Conservation (phyloP, 2,888 invertebrate genomes). For the Resseliella maxima region DNA sequence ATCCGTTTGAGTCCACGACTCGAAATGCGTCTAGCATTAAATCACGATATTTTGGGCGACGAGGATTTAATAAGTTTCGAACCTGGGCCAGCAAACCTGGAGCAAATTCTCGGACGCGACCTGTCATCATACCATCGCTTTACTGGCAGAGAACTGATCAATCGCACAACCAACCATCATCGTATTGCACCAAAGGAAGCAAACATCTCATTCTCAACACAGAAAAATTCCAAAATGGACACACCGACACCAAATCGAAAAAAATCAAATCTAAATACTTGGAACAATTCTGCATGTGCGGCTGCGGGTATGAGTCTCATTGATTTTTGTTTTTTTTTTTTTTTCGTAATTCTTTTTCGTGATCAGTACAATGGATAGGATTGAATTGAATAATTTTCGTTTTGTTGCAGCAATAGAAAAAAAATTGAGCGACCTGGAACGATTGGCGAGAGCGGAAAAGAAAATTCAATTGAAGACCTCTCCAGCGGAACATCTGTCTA, state of each 20-base stretch:
- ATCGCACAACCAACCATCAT: constrained; percentile 65
- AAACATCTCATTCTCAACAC: constrained; percentile 67
- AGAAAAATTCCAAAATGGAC: constrained; percentile 69
- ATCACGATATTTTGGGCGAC: constrained; percentile 71
- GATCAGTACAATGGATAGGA: no score
- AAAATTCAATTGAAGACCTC: constrained; percentile 69
- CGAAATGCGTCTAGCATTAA: constrained; percentile 75
- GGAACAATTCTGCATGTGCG: constrained; percentile 77
- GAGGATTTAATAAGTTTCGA: constrained; percentile 68
- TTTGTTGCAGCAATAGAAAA: constrained; percentile 65
- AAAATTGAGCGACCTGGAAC: constrained; percentile 73
- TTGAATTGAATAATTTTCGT: neutral
- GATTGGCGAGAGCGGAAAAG: constrained; percentile 71
- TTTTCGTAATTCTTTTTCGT: neutral
- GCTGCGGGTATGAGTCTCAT: constrained; percentile 68
- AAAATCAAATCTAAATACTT: constrained; percentile 71
- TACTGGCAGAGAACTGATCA: constrained; percentile 68
- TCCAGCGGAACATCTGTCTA: constrained; percentile 59
- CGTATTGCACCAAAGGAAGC: constrained; percentile 68
- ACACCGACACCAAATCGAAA: constrained; percentile 68
- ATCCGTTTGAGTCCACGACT: constrained; percentile 72
- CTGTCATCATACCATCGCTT: constrained; percentile 69
- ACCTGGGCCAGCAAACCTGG: constrained; percentile 65
- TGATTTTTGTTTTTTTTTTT: neutral
- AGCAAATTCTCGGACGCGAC: constrained; percentile 65